Conservation (phyloP, 2,888 invertebrate genomes). For the Lycaena phlaeas region DNA sequence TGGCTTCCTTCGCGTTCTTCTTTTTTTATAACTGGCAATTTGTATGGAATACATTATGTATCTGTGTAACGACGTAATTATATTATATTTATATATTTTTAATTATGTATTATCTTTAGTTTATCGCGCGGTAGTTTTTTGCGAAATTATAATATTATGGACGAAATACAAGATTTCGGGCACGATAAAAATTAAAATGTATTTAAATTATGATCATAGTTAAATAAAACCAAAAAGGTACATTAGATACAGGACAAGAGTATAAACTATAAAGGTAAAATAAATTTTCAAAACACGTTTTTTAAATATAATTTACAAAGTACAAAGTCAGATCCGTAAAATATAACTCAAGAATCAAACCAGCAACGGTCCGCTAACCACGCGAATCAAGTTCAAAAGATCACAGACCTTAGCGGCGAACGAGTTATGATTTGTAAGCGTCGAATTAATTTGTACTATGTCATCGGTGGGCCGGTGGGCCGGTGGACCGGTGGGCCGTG, state of each 20-base stretch:
- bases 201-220: too few species aligned
- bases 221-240: too few species aligned
- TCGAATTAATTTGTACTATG: neutral
- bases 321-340: slow-evolving; percentile 2
- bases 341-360: slow-evolving; percentile 17
- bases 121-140: neutral
- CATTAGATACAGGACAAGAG: too few species aligned
- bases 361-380: slow-evolving; percentile 16
- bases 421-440: neutral
- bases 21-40: neutral
- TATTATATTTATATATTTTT: neutral
- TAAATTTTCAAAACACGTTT: neutral
- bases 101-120: neutral
- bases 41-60: neutral
- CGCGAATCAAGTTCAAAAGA: slow-evolving; percentile 15
- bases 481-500: too few species aligned
- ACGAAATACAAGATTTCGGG: too few species aligned
- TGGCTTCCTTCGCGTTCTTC: neutral
- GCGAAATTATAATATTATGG: neutral
- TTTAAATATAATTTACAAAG: neutral
- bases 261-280: neutral
- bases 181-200: too few species aligned
- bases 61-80: neutral
- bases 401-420: slow-evolving; percentile 8
- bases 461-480: neutral